These are phyloP conservation scores for Chrysemys picta DNA, from an alignment of 2,113 vertebrate genomes.

Conservation along the genomic window DNA sequence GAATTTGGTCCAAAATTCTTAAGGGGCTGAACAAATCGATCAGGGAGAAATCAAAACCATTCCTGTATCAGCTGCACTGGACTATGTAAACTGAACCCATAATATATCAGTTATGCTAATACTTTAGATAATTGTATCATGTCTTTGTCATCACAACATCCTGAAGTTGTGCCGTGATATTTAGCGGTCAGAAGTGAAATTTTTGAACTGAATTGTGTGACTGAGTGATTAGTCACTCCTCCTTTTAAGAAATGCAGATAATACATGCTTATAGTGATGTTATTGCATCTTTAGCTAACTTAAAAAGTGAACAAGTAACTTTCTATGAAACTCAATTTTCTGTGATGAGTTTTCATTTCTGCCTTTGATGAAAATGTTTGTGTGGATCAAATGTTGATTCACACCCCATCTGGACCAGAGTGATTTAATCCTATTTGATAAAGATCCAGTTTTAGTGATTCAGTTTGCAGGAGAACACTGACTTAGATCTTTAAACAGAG, in stretches of 20 bases:
- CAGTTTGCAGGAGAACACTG: not conserved
- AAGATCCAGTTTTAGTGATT: not conserved
- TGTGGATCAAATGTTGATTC: not conserved
- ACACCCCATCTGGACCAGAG: not conserved
- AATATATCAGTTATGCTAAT: accelerated
- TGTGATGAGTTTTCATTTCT: not conserved
- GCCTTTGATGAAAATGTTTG: not conserved
- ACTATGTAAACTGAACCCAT: not conserved
- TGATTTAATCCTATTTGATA: not conserved
- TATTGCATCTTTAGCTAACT: not conserved
- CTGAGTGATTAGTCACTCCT: not conserved
- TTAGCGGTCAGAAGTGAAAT: not conserved
- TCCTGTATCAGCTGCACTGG: not conserved
- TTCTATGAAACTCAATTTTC: not conserved
- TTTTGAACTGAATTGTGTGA: not conserved
- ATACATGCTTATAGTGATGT: not conserved
- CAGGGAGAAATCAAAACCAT: not conserved
- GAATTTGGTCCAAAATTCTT: not conserved
- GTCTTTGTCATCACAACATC: accelerated
- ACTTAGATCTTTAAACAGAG: not conserved
- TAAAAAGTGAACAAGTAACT: not conserved
- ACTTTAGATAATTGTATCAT: not conserved
- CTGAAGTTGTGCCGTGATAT: not conserved
- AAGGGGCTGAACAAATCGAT: not conserved
- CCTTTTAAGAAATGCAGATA: not conserved